Conservation (phyloP, 1,140 invertebrate genomes). For the Lepidurus packardi region DNA sequence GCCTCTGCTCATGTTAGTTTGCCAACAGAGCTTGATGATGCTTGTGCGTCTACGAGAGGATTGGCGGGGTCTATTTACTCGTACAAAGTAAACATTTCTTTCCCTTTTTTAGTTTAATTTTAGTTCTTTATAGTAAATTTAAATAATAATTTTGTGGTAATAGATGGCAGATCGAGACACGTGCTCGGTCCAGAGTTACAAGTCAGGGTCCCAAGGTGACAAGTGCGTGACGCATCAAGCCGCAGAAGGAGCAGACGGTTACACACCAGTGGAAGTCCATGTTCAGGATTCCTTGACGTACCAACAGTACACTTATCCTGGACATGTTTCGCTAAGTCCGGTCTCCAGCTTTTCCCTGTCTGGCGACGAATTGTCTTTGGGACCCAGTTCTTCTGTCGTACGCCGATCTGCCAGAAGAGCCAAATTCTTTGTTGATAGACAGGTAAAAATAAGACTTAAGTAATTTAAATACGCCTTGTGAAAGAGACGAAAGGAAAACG, state of each 20-base stretch:
- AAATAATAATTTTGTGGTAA: background rate
- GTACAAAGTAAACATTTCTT: conserved; percentile 52
- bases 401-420: conserved; percentile 39
- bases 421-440: conserved; percentile 37
- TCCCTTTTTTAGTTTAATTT: background rate
- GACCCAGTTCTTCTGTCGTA: conserved; percentile 37
- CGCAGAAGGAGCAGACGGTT: conserved; percentile 41
- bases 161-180: conserved; percentile 25
- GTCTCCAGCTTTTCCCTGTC: conserved; percentile 37
- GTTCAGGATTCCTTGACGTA: conserved; percentile 40
- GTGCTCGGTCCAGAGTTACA: conserved; percentile 33
- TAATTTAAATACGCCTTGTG: background rate
- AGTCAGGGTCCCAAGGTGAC: conserved; percentile 6
- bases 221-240: conserved; percentile 28
- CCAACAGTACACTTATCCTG: conserved; percentile 42
- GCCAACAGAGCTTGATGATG: conserved; percentile 59
- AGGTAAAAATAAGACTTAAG: conserved; percentile 35
- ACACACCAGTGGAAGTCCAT: conserved; percentile 42
- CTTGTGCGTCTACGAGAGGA: conserved; percentile 64
- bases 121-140: background rate
- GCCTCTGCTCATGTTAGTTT: conserved; percentile 61
- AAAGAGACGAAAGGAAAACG: no score
- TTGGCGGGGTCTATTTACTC: conserved; percentile 69
- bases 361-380: conserved; percentile 47
- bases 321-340: conserved; percentile 47